Percentiles rank a stretch among this genome's conserved stretches.
Evolutionary conservation across 2,888 invertebrate species (phyloP).

Genomic region (Petrolisthes cinctipes): DNA sequence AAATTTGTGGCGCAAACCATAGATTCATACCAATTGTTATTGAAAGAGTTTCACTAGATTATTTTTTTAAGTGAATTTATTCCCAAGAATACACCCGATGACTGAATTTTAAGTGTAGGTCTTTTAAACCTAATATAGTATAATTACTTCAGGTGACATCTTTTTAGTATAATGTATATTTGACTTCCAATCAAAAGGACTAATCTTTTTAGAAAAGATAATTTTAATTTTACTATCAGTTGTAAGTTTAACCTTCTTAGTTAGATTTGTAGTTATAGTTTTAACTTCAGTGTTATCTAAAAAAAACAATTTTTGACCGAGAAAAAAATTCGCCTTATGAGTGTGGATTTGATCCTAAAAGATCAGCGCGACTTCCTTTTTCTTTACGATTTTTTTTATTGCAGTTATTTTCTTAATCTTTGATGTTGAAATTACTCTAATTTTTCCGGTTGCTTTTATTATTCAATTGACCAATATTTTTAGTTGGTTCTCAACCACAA

Average conservation of each 20-base stretch:
- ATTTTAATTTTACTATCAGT: background rate
- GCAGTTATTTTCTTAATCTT: constrained; percentile 81
- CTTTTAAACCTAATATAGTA: constrained; percentile 79
- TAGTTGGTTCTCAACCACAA: constrained; percentile 68
- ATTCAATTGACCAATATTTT: constrained; percentile 69
- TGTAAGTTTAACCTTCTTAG: background rate
- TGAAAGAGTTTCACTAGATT: constrained; percentile 72
- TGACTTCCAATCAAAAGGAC: background rate
- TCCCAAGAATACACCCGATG: constrained; percentile 74
- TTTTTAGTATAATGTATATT: too few species aligned
- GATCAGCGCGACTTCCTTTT: constrained; percentile 73
- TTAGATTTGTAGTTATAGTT: too few species aligned
- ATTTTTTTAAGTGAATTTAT: constrained; percentile 51
- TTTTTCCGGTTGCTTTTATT: constrained; percentile 75
- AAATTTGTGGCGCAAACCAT: constrained; percentile 85
- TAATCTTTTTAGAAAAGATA: background rate
- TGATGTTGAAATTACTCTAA: constrained; percentile 79
- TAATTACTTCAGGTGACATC: too few species aligned
- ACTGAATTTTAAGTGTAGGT: constrained; percentile 80
- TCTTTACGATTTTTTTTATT: constrained; percentile 77
- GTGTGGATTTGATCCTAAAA: constrained; percentile 76
- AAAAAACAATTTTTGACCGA: constrained; percentile 75
- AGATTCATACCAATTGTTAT: constrained; percentile 83
- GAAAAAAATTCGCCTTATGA: constrained; percentile 79
- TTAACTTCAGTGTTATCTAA: background rate